Conservation (phyloP, 2,797 vertebrate species). For the Octomys mimax region DNA sequence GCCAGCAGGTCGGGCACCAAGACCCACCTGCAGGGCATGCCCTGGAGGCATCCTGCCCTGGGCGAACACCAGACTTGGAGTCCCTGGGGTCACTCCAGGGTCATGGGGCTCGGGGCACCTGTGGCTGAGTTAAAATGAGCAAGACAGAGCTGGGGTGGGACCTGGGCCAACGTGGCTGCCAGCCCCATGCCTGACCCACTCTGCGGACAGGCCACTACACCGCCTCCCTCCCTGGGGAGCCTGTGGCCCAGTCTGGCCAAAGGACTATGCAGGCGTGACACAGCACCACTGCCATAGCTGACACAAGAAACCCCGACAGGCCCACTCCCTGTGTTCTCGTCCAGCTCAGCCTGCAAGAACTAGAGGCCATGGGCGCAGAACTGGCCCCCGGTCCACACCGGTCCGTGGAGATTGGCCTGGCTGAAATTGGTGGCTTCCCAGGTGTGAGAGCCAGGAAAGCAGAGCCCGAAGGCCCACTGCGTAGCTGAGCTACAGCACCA, state of each 20-base stretch:
- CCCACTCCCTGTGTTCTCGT: neutral
- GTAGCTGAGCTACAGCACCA: neutral
- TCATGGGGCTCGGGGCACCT: neutral
- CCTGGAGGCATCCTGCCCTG: neutral
- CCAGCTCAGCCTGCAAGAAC: neutral
- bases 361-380: neutral
- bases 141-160: neutral
- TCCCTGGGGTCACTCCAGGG: neutral
- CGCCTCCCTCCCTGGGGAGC: neutral
- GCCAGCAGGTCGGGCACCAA: neutral
- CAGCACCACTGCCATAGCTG: too few species aligned
- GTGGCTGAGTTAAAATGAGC: neutral
- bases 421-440: neutral
- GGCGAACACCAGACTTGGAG: neutral
- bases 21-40: neutral
- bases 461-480: neutral
- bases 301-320: neutral
- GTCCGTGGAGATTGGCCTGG: neutral
- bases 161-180: neutral
- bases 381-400: rapidly evolving
- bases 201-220: rapidly evolving
- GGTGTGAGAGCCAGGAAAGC: rapidly evolving
- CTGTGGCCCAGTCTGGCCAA: neutral
- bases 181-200: neutral
- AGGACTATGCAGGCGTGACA: neutral